Conservation (phyloP, 1,140 invertebrate genomes). For the Archivesica marissinica region DNA sequence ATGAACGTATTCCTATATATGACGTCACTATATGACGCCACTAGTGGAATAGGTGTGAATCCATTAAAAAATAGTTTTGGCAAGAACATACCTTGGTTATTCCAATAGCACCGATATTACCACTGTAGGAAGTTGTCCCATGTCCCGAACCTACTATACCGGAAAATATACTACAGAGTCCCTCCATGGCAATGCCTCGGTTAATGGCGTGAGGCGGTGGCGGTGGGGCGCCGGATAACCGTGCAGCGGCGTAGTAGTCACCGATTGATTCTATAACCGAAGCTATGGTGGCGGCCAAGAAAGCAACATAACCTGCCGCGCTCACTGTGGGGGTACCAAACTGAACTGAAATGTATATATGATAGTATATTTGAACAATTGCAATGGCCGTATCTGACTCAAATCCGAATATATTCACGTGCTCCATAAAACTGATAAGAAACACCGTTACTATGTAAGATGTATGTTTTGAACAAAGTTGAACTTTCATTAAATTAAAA, state of each 20-base stretch:
- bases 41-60: no score
- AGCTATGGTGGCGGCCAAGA: conserved; percentile 92
- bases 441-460: no score
- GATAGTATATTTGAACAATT: no score
- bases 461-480: no score
- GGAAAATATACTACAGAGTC: conserved; percentile 92
- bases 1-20: background rate
- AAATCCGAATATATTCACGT: no score
- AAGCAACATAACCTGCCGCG: conserved; percentile 90
- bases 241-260: conserved; percentile 94
- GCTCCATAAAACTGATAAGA: no score
- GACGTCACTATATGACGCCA: no score
- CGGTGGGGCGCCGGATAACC: conserved; percentile 90
- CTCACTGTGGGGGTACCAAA: conserved; percentile 89
- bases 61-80: background rate
- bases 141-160: conserved; percentile 93
- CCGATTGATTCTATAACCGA: conserved; percentile 94
- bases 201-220: conserved; percentile 93
- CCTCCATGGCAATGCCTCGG: conserved; percentile 90
- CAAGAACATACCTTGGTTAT: conserved; percentile 84
- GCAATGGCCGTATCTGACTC: no score
- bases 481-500: no score
- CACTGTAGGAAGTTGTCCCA: conserved; percentile 92
- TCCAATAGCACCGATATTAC: conserved; percentile 95
- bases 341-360: conserved; percentile 55